Base-by-base conservation (phyloP, 2,113 vertebrate species). In the Buteo buteo region DNA sequence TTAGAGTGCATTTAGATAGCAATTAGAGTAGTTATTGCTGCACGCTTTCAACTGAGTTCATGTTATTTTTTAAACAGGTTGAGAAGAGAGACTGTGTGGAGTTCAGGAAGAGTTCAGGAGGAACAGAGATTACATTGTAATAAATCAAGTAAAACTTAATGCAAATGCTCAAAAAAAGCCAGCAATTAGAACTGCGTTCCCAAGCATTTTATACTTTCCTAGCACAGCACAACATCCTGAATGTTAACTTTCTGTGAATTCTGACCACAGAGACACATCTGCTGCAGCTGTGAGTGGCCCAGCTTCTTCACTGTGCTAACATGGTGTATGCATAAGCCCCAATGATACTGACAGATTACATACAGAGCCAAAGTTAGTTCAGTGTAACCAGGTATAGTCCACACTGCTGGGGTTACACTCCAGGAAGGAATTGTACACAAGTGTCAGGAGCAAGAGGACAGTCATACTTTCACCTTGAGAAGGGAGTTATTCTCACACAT, bases 341-440 rank as follows among this genome's bases (percentile, higher is more conserved):
- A 67, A 2, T 1, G 0, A 2, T 3, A 20, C 4, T 5, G n/a
- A 26, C 17, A 7, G 17, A 15, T 29, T 2, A 11, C 34, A 24
- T 6, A 8, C 6, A 24, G 22, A 59, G 52, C 28, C 59, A 20
- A 10, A 40, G 57, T 15, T 9, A 13, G 18, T 8, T 34, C 34
- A 9, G 13, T 5, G 10, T 28, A 15, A 24, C 9, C 18, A 50
- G 31, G n/a, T 8, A 4, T 2, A 14, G 28, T 4, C 42, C 16
- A 0, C 9, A 26, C 25, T 32, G n/a, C 40, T 34, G 47, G 34
- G 13, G 12, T 62, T 36, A 14, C 8, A 4, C 31, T 59, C 17
- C 1, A 28, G 58, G 7, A 58, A 72, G 28, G 55, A 64, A 22
- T 18, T 22, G 44, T 16, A 34, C 32, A 28, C n/a, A 24, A 6